Percentiles rank a stretch among this genome's conserved stretches.
These are phyloP conservation scores for Campoplex capitator DNA, from an alignment of 2,888 invertebrate genomes.

Conservation along the genomic window DNA sequence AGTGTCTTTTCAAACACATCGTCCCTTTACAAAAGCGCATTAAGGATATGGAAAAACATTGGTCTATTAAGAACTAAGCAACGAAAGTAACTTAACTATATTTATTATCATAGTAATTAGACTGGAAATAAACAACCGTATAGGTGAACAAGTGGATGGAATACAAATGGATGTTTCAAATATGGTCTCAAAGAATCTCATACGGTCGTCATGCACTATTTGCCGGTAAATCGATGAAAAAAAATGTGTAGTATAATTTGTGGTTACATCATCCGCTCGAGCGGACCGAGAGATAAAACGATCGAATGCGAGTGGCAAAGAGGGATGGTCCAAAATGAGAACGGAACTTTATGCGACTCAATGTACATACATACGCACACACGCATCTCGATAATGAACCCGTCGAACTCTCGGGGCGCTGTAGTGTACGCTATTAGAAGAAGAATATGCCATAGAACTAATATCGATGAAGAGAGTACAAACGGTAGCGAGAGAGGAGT, in stretches of 20 bases:
- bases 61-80: neutral
- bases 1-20: neutral
- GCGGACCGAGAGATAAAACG: slow-evolving; percentile 62
- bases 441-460: slow-evolving; percentile 48
- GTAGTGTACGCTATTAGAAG: slow-evolving; percentile 44
- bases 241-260: slow-evolving; percentile 39
- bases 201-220: slow-evolving; percentile 55
- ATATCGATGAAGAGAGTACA: slow-evolving; percentile 54
- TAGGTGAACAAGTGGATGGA: neutral
- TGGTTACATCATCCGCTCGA: slow-evolving; percentile 59
- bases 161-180: neutral
- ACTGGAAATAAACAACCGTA: neutral
- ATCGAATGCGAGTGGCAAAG: slow-evolving; percentile 40
- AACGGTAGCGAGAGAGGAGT: slow-evolving; percentile 33
- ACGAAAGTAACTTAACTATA: neutral
- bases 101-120: neutral
- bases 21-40: neutral
- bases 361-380: slow-evolving; percentile 1
- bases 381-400: slow-evolving; percentile 61
- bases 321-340: slow-evolving; percentile 30
- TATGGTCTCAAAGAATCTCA: slow-evolving; percentile 6
- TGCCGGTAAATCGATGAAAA: slow-evolving; percentile 15
- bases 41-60: neutral
- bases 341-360: slow-evolving; percentile 27
- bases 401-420: slow-evolving; percentile 63